Percentiles rank a stretch among this genome's conserved stretches.
These are phyloP conservation scores for Cephus runcator DNA, from an alignment of 2,888 invertebrate genomes.

Conservation along the genomic window DNA sequence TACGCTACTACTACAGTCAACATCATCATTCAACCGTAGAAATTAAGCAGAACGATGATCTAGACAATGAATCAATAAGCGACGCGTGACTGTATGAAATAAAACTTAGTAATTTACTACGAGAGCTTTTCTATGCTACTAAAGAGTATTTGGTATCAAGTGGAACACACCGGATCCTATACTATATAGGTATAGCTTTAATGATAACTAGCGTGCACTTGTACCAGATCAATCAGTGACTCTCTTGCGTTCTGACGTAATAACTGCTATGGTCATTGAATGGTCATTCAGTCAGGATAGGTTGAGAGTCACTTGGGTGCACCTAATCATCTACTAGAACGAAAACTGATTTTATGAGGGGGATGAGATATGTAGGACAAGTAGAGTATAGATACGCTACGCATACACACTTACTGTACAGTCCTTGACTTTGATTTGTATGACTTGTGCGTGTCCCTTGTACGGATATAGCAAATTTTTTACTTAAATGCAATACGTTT, in stretches of 20 bases:
- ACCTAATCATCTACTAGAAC: conserved; percentile 25
- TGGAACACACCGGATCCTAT: conserved; percentile 2
- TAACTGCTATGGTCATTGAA: not conserved
- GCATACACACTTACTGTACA: not conserved
- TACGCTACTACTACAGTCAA: not conserved
- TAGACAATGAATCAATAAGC: not conserved
- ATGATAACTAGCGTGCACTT: not conserved
- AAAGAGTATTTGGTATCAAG: conserved; percentile 1
- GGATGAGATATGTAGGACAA: conserved; percentile 31
- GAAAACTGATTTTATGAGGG: conserved; percentile 21
- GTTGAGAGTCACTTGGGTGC: conserved; percentile 4
- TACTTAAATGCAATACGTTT: not conserved
- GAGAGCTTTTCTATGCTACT: not conserved
- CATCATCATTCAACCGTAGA: not conserved
- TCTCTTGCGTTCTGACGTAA: not conserved
- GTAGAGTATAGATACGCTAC: conserved; percentile 8
- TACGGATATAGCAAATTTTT: not conserved
- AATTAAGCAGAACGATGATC: not conserved
- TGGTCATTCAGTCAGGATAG: not conserved
- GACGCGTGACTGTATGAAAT: not conserved
- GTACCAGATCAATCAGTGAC: not conserved
- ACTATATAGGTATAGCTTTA: not conserved
- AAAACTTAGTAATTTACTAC: conserved; percentile 3
- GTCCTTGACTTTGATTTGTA: not conserved
- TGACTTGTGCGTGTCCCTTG: not conserved